These are phyloP conservation scores for Macrosoma leucophasiata DNA, from an alignment of 2,888 invertebrate genomes.

Conservation along the genomic window DNA sequence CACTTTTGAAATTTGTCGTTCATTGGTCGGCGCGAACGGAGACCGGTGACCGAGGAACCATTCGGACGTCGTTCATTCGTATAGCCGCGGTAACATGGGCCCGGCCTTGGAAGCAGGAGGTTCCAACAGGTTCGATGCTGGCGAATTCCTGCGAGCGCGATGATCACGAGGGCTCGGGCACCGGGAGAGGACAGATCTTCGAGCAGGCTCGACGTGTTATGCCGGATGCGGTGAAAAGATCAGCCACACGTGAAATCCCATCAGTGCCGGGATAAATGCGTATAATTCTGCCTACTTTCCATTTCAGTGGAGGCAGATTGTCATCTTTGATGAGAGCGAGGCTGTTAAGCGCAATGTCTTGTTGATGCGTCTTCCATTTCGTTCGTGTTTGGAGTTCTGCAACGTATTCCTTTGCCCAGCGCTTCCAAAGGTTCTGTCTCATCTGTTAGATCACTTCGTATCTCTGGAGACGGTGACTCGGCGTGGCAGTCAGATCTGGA, in stretches of 20 bases:
- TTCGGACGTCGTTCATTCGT: no score
- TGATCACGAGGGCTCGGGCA: no score
- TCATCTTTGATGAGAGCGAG: constrained; percentile 26
- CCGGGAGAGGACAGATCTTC: no score
- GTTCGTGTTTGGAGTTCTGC: constrained; percentile 23
- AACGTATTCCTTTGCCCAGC: constrained; percentile 25
- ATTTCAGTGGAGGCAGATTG: constrained; percentile 22
- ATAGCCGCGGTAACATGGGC: no score
- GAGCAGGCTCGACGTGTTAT: constrained; percentile 14
- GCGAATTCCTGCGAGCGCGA: no score
- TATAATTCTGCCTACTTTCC: constrained; percentile 24
- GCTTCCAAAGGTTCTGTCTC: constrained; percentile 16
- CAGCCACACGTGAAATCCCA: constrained; percentile 25
- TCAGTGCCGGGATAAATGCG: constrained; percentile 18
- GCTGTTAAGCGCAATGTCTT: constrained; percentile 7
- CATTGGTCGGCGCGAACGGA: no score
- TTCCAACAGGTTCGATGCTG: no score
- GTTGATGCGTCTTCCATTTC: constrained; percentile 22
- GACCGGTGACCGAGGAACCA: no score
- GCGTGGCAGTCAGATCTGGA: constrained; percentile 6
- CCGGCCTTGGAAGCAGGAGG: no score
- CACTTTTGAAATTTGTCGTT: no score
- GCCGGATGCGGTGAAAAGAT: constrained; percentile 19
- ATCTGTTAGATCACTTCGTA: constrained; percentile 13
- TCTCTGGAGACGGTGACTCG: constrained; percentile 1